These are phyloP conservation scores for Crocodylus rhombifer DNA, from an alignment of 2,797 vertebrate genomes.

Conservation along the genomic window DNA sequence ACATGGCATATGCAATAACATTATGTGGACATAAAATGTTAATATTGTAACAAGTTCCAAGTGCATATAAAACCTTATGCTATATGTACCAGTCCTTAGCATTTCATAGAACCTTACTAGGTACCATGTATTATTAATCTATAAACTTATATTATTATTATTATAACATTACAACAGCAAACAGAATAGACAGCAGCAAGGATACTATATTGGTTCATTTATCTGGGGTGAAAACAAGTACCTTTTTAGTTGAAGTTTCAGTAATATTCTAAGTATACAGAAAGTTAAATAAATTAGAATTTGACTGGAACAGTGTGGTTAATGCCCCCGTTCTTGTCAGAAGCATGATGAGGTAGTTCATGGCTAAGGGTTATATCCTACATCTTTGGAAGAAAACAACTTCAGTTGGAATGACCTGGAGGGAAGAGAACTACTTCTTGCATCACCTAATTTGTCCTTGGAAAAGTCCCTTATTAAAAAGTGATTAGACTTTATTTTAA, in stretches of 20 bases:
- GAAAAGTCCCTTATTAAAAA: neutral
- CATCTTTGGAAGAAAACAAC: neutral
- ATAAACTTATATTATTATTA: neutral
- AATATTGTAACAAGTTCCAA: neutral
- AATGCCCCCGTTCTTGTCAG: neutral
- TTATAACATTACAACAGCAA: neutral
- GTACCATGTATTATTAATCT: neutral
- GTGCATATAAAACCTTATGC: neutral
- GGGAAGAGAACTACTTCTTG: neutral
- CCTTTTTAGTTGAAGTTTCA: neutral
- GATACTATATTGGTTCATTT: neutral
- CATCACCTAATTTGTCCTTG: neutral
- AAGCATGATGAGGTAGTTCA: neutral
- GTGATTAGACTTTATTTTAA: neutral
- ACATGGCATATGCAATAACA: neutral
- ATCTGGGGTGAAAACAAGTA: neutral
- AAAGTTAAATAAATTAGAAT: neutral
- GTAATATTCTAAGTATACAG: neutral
- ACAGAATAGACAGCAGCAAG: neutral
- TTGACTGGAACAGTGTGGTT: neutral
- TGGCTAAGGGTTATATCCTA: neutral
- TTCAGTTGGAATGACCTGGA: neutral
- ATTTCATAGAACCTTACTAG: neutral
- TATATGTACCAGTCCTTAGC: neutral
- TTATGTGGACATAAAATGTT: neutral